Conservation (phyloP, 2,113 vertebrate genomes). For the Clarias gariepinus region DNA sequence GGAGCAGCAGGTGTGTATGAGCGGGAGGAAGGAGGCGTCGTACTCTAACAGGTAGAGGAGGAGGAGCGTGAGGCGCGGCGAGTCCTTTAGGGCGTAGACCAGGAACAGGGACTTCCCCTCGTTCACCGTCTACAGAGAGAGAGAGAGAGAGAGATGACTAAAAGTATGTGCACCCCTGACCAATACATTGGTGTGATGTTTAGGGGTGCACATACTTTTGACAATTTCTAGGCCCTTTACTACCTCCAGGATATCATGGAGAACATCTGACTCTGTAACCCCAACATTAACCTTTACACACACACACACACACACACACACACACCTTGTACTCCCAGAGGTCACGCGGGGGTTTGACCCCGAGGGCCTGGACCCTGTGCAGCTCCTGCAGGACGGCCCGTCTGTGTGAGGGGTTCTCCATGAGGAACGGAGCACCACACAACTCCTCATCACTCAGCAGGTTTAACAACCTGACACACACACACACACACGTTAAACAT, state of each 20-base stretch:
- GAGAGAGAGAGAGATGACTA: neutral
- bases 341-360: constrained; percentile 86
- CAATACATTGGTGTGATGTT: too few relatives aligned
- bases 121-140: constrained; percentile 77
- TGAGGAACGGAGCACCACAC: constrained; percentile 73
- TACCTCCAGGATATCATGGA: too few relatives aligned
- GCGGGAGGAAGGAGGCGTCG: constrained; percentile 86
- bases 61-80: constrained; percentile 87
- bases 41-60: constrained; percentile 95
- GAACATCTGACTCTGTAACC: neutral
- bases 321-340: constrained; percentile 95
- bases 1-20: constrained; percentile 89
- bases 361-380: constrained; percentile 80
- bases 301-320: neutral
- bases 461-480: constrained; percentile 78
- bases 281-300: neutral
- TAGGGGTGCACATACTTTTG: too few relatives aligned
- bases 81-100: constrained; percentile 87
- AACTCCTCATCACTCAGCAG: constrained; percentile 88
- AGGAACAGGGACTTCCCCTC: constrained; percentile 90
- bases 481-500: neutral
- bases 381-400: constrained; percentile 82
- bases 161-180: neutral
- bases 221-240: too few relatives aligned
- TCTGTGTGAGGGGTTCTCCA: constrained; percentile 83